Base-by-base conservation (phyloP, 2,113 vertebrate genomes). In the Periophthalmus modestus region DNA sequence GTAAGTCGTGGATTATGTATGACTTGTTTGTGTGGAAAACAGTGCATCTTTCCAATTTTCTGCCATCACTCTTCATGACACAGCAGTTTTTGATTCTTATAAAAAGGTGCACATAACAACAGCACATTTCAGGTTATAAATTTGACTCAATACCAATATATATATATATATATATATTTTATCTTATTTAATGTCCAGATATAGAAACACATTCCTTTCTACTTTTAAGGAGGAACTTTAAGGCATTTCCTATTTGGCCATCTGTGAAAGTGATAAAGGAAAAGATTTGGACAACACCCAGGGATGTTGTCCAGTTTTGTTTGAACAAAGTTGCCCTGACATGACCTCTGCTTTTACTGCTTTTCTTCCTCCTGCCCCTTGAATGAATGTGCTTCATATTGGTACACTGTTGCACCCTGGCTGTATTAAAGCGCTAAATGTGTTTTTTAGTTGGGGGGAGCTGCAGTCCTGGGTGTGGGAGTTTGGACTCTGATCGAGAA, bases 401-500 rank as follows among this genome's bases (percentile, higher is more conserved):
- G 57, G 23, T 28, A 5, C 16, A 15, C 13, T 15, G 24, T 28
- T 23, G 28, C 28, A 6, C 24, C 23, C 13, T 28, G 4, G 57
- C 57, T 28, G 11, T 28, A 7, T 59, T 28, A 28, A 59, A 59
- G 14, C 5, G 28, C 7, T 58, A 58, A 59, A 59, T 21, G 63
- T 78, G 48, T 86, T 54, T 73, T 76, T 70, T 71, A 96, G 95
- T 88, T 94, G 24, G 94, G 94, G 0, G 96, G 95, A 12, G 94
- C 86, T 0, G 93, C 92, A 0, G 94, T 95, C 61, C 81, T 94
- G 87, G 94, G 92, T 0, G 93, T 96, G 54, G 96, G 96, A 28
- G 54, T 94, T 50, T 96, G 96, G 96, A 96, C 95, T 0, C 89
- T 96, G 79, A 81, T 92, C 71, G 95, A 96, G 79, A 96, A 96